Base-by-base conservation (phyloP, 1,140 invertebrate species). In the Pseudomyrmex pallidus region DNA sequence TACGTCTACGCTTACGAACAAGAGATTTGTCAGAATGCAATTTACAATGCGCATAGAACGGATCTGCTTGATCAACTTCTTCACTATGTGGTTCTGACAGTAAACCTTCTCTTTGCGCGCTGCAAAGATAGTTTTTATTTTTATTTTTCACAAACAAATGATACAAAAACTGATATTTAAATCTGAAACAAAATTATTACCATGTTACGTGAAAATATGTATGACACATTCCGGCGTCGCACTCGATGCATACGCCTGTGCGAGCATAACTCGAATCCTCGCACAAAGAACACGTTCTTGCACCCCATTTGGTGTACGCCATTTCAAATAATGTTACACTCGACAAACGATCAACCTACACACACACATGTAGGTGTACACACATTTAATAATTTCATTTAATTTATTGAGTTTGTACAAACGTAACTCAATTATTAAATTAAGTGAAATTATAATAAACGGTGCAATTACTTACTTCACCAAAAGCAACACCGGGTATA, bases 161-260 rank as follows among this genome's bases (percentile, higher is more conserved):
- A 3, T 3, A 62, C 4, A 48, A 64, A 66, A 2, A 17, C 2
- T 74, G 46, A 74, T 50, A 48, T 46, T 52, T 1, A 63, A 20
- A 15, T n/a, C 17, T 25, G 52, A 1, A 50, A 52, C 50, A 1
- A 76, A 57, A 67, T 4, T 89, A 91, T 93, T 95, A 98, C 97
- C 98, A 99, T 12, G 98, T 99, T 22, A 99, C 98, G 94, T 99
- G 99, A 94, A 99, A 99, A 95, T 98, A 98, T 0, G 97, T 98
- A 91, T 98, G 97, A 95, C 99, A 99, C 96, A 99, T 97, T 35
- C 99, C 99, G 35, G 99, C 99, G 95, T 99, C 99, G 94, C 99
- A 99, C 85, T 97, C 97, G 73, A 99, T 98, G 91, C 98, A 98
- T 4, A 99, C 98, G 5, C 99, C 99, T 7, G 98, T 99, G 15